phyloP scores from a whole-genome alignment of 2,797 vertebrate species.

The Hydrophis major region DNA sequence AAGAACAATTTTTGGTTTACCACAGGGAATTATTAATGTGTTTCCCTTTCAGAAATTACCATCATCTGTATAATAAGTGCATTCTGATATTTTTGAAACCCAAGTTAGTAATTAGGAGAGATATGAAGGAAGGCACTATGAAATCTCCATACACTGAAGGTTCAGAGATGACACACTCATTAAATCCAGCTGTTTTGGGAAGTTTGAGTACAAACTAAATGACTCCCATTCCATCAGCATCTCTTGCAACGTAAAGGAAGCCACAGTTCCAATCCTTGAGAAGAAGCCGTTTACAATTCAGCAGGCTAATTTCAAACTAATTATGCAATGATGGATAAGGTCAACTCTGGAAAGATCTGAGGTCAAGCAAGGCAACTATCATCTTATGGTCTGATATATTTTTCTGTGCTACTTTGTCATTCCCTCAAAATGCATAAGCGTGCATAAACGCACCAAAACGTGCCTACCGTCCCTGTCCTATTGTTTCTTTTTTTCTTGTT shows the following conservation, averaged over 20 bases:
- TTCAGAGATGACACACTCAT: background rate
- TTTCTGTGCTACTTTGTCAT: background rate
- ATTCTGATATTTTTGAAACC: background rate
- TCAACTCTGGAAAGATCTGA: background rate
- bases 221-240: background rate
- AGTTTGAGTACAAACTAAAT: background rate
- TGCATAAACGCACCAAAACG: no score
- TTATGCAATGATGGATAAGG: background rate
- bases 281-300: background rate
- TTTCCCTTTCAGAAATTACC: constrained; percentile 2
- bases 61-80: background rate
- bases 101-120: background rate
- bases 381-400: background rate
- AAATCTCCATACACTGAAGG: background rate
- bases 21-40: constrained; percentile 18
- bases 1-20: constrained; percentile 38
- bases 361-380: background rate
- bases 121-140: background rate
- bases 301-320: background rate
- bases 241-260: no score
- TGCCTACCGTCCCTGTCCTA: no score
- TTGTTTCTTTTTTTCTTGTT: no score
- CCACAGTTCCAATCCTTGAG: background rate
- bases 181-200: background rate
- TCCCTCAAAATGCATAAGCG: background rate